Evolutionary conservation across 2,113 vertebrate species (phyloP), one percentile per base, ranked within the genome.

Genomic region (Podarcis muralis): DNA sequence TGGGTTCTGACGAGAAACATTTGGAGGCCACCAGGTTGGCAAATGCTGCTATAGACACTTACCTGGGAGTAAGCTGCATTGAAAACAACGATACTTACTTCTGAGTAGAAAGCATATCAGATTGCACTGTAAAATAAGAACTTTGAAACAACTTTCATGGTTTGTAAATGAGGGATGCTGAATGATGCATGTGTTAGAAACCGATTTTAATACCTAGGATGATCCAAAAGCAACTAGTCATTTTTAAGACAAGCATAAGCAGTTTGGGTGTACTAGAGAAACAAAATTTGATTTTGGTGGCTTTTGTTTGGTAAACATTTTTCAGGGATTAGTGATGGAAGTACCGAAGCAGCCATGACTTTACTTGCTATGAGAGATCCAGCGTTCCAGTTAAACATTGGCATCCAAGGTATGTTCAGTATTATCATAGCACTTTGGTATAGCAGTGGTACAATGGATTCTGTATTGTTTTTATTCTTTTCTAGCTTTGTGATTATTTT

Each of bases 341-440:
- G 98, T 91, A 95, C 98, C 2, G 98, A 99, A 95, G 98, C 98
- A 65, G 98, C 99, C 81, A 97, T 98, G 94, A 98, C 98, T 71
- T 96, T 99, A 87, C 96, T 99, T 94, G 97, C 98, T 88, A 98
- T 99, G 72, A 96, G 98, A 91, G 97, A 97, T 93, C 93, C 97
- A 78, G 93, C 88, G 76, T 95, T 97, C 88, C 96, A 97, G 89
- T 94, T 97, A 81, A 95, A 94, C 88, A 90, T 92, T 74, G 88
- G 40, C 25, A 68, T 74, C 85, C 94, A 95, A 89, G 97, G 96
- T 97, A 97, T 91, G 93, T 87, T 86, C 43, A 90, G 57, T 3
- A 72, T 86, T 12, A 74, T 37, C 23, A 53, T n/a, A 68, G 32
- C 12, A 25, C n/a, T 80, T 80, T 16, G 37, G 48, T 53, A 53